phyloP scores from a whole-genome alignment of 2,888 invertebrate species.

The Glaucopsyche alexis region DNA sequence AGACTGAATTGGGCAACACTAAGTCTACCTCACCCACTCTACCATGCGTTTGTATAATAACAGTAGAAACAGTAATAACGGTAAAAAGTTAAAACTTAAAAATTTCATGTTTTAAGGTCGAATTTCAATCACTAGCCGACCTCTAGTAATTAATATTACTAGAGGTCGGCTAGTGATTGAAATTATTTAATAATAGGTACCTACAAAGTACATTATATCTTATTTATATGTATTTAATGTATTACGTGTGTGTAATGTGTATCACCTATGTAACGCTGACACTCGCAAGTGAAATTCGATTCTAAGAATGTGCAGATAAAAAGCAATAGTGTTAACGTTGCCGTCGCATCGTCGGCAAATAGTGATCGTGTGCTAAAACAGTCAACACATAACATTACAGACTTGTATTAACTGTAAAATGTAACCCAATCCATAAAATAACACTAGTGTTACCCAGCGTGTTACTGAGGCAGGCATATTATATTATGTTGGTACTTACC shows the following conservation, averaged over 20 bases:
- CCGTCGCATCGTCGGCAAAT: constrained; percentile 6
- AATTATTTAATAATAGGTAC: too few species aligned
- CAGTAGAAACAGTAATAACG: too few species aligned
- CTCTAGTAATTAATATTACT: too few species aligned
- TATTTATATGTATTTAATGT: background rate
- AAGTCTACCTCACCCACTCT: too few species aligned
- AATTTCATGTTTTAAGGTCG: too few species aligned
- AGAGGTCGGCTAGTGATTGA: too few species aligned
- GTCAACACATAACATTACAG: background rate
- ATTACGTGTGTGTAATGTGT: background rate
- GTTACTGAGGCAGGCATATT: background rate
- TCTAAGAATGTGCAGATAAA: constrained; percentile 30
- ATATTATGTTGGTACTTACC: background rate
- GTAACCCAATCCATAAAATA: constrained; percentile 18
- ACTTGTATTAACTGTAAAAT: constrained; percentile 14
- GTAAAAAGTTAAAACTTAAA: too few species aligned
- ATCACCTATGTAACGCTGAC: constrained; percentile 22
- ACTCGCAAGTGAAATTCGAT: constrained; percentile 29
- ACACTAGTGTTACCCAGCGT: background rate
- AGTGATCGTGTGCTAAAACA: background rate
- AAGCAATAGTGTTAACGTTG: constrained; percentile 15
- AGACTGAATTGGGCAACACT: too few species aligned
- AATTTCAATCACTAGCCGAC: too few species aligned
- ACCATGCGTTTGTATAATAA: too few species aligned
- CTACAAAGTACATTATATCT: background rate